Conservation (phyloP, 1,140 invertebrate species). For the Zaprionus ghesquierei region DNA sequence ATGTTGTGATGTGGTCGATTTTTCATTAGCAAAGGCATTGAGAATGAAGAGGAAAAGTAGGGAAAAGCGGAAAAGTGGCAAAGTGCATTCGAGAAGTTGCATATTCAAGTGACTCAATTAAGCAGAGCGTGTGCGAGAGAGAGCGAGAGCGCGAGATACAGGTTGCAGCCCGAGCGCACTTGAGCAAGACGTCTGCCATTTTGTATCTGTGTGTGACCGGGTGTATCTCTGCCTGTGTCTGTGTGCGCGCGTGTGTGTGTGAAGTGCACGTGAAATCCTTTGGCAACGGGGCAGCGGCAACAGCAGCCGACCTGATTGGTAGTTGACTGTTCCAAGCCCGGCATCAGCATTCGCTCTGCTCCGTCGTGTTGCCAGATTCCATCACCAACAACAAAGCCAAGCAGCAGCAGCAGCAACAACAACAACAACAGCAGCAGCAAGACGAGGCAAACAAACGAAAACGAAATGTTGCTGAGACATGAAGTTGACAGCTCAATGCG, state of each 20-base stretch:
- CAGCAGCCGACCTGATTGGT: conserved; percentile 74
- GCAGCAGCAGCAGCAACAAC: conserved; percentile 38
- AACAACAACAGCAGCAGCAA: conserved; percentile 33
- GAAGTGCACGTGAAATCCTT: conserved; percentile 72
- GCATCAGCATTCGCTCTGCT: conserved; percentile 41
- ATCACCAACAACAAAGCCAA: conserved; percentile 66
- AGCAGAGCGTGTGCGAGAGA: conserved; percentile 28
- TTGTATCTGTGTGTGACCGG: conserved; percentile 44
- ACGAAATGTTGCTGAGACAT: conserved; percentile 78
- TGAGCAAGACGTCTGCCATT: conserved; percentile 74
- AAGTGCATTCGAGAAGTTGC: conserved; percentile 71
- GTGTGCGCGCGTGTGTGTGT: conserved; percentile 26
- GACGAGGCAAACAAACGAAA: conserved; percentile 63
- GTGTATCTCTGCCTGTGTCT: conserved; percentile 23
- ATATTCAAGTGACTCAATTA: conserved; percentile 79
- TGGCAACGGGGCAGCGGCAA: conserved; percentile 61
- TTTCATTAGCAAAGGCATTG: conserved; percentile 41
- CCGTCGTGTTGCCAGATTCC: conserved; percentile 62
- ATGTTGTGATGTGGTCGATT: conserved; percentile 59
- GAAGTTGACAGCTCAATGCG: conserved; percentile 80
- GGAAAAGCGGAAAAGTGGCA: not conserved
- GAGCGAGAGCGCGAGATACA: conserved; percentile 40
- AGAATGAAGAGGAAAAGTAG: not conserved
- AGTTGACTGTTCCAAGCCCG: conserved; percentile 52
- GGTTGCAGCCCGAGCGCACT: conserved; percentile 52